Evolutionary conservation across 2,797 vertebrate species (phyloP), one percentile per base, ranked within the genome.

Genomic region (Perdix hodgsoniae): DNA sequence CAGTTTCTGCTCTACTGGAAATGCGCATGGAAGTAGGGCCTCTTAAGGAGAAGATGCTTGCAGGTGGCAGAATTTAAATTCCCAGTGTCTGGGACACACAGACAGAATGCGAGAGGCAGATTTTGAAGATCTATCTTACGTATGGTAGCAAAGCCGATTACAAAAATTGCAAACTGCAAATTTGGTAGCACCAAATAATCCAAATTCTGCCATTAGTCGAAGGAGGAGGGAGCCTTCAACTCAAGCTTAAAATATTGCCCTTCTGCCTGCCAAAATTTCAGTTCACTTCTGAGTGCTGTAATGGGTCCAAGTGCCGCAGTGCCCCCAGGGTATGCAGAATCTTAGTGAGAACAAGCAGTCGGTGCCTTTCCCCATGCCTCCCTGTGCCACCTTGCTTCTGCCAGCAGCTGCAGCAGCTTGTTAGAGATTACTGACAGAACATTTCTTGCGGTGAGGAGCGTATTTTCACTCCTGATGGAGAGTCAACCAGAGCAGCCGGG

Each of bases 261-360:
- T 23, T 61, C 71, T 45, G 14, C 40, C 35, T 45, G 50, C 11
- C 74, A 44, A 42, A 52, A 5, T 79, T 60, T 59, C 64, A 19
- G 64, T 40, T 44, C 37, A 18, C 14, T 45, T 7, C 56, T 56
- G 44, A 24, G 50, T 52, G 64, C 45, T 76, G 18, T 14, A 11
- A 45, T 8, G 61, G 31, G 35, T 42, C 65, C 65, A 14, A 27
- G 19, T 3, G 8, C 49, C 73, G 40, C 72, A 47, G 31, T 4
- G 3, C 9, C 11, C 10, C 3, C 15, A 2, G 0, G 2, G 14
- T 50, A 57, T 6, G 33, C 35, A 35, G 31, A 45, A 63, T 10
- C 26, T 79, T 49, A 42, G 64, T 22, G 22, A 40, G 71, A 42
- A 22, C 1, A 8, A 66, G 40, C 60, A 11, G 31, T 33, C 5